These are phyloP conservation scores for Cyaniris semiargus DNA, from an alignment of 2,888 invertebrate genomes.

Conservation along the genomic window DNA sequence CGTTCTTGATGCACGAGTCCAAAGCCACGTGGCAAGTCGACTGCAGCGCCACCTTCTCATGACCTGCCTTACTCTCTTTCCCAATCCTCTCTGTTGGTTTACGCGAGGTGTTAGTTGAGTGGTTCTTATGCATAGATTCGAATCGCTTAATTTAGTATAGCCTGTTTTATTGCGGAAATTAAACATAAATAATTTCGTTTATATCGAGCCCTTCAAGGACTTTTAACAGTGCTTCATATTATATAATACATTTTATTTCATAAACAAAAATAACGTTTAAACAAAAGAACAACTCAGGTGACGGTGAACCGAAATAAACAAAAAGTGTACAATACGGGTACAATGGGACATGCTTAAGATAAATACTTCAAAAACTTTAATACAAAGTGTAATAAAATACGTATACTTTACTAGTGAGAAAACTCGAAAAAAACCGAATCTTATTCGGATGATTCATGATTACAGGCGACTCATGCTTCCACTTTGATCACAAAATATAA, in stretches of 20 bases:
- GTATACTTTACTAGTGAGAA: slow-evolving; percentile 28
- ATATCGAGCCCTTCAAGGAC: background rate
- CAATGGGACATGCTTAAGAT: slow-evolving; percentile 31
- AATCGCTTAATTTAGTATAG: background rate
- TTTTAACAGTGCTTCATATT: background rate
- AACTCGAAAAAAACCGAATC: slow-evolving; percentile 22
- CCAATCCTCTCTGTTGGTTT: slow-evolving; percentile 77
- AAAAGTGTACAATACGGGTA: slow-evolving; percentile 32
- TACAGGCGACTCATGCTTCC: slow-evolving; percentile 29
- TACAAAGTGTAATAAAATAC: slow-evolving; percentile 29
- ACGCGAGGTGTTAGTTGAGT: slow-evolving; percentile 52
- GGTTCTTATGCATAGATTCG: slow-evolving; percentile 39
- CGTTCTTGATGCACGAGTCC: slow-evolving; percentile 90
- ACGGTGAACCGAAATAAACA: slow-evolving; percentile 30
- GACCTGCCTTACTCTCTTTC: slow-evolving; percentile 78
- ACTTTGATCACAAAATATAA: slow-evolving; percentile 29
- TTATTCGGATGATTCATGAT: slow-evolving; percentile 26
- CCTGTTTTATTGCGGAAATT: background rate
- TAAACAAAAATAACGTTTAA: slow-evolving; percentile 21
- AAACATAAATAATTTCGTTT: background rate
- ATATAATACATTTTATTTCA: slow-evolving; percentile 27
- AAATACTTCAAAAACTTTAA: slow-evolving; percentile 26
- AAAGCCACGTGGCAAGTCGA: slow-evolving; percentile 94
- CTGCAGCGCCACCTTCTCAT: slow-evolving; percentile 83
- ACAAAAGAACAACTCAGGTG: slow-evolving; percentile 32